These are phyloP conservation scores for Tenthredo livida DNA, from an alignment of 2,888 invertebrate genomes.

Conservation along the genomic window DNA sequence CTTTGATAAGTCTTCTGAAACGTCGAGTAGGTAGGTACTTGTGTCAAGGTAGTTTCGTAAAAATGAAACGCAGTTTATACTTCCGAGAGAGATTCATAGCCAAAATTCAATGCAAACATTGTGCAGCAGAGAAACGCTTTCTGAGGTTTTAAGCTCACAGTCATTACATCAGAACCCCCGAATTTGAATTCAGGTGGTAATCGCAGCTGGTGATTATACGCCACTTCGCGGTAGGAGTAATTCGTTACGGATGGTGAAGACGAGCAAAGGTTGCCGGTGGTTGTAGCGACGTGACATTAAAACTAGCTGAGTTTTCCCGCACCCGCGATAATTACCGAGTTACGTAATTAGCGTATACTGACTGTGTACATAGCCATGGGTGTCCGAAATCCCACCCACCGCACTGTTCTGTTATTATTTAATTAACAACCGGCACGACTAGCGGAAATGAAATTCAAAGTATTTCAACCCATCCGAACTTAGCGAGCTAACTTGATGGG, in stretches of 20 bases:
- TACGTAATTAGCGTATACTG: constrained; percentile 26
- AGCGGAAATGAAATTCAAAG: background rate
- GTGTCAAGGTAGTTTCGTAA: background rate
- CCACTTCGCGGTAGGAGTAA: constrained; percentile 26
- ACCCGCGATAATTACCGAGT: constrained; percentile 37
- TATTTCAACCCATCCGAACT: background rate
- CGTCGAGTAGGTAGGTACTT: background rate
- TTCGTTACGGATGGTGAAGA: constrained; percentile 28
- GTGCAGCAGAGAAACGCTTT: background rate
- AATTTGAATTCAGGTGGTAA: constrained; percentile 39
- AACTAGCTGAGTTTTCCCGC: constrained; percentile 43
- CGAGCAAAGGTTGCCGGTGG: background rate
- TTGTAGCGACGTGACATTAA: constrained; percentile 30
- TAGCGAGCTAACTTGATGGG: background rate
- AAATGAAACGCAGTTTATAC: background rate
- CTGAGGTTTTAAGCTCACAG: background rate
- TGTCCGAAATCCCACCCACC: background rate
- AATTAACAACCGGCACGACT: background rate
- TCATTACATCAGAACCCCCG: background rate
- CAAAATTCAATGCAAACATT: background rate
- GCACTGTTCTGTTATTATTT: background rate
- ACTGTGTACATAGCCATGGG: background rate
- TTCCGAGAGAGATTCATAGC: background rate
- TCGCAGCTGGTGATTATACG: constrained; percentile 31
- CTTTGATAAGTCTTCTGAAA: background rate